phyloP scores from a whole-genome alignment of 2,888 invertebrate genomes.

The Protodeltote pygarga region DNA sequence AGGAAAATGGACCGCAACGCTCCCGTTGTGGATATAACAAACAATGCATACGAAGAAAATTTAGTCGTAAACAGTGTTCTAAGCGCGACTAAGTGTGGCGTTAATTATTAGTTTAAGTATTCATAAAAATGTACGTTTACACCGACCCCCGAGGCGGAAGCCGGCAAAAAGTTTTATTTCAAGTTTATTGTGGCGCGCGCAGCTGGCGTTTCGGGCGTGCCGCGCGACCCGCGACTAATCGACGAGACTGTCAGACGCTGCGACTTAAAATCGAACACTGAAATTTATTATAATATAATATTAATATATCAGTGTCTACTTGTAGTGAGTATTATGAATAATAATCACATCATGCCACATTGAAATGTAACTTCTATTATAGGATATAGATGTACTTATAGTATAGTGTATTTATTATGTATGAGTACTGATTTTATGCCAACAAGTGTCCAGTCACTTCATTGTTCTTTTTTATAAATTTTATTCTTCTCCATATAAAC shows the following conservation, averaged over 20 bases:
- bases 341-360: too few relatives aligned
- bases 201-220: constrained; percentile 64
- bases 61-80: constrained; percentile 73
- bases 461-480: too few relatives aligned
- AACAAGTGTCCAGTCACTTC: too few relatives aligned
- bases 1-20: constrained; percentile 68
- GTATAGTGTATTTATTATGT: too few relatives aligned
- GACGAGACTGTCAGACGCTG: constrained; percentile 8
- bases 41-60: constrained; percentile 71
- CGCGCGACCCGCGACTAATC: constrained; percentile 38
- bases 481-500: too few relatives aligned
- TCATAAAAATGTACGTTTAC: constrained; percentile 70
- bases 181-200: constrained; percentile 60
- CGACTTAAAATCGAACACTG: constrained; percentile 6
- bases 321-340: too few relatives aligned
- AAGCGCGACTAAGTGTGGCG: constrained; percentile 73
- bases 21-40: constrained; percentile 65
- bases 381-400: too few relatives aligned
- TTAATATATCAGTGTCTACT: too few relatives aligned
- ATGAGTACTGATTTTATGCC: too few relatives aligned
- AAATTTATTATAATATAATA: not conserved
- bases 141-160: constrained; percentile 59
- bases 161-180: constrained; percentile 62
- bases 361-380: too few relatives aligned
- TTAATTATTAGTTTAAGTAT: constrained; percentile 81